Evolutionary conservation across 2,113 vertebrate genomes (phyloP).

Genomic region (Pipra filicauda): DNA sequence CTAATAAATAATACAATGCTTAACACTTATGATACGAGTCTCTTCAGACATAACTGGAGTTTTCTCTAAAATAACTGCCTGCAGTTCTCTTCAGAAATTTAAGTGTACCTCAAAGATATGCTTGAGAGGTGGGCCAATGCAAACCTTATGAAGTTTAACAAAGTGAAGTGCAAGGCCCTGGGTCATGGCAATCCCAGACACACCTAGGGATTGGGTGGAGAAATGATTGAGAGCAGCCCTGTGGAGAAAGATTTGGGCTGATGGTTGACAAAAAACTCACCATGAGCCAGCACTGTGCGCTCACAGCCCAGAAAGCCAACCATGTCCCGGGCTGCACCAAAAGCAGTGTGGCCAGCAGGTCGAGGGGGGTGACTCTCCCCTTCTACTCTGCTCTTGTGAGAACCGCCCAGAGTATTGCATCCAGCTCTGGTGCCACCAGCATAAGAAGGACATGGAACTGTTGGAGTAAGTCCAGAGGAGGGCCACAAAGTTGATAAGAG

Average conservation of each 20-base stretch:
- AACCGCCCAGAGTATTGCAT: not conserved
- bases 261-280: not conserved
- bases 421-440: not conserved
- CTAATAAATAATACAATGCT: not conserved
- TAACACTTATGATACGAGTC: not conserved
- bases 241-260: not conserved
- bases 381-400: not conserved
- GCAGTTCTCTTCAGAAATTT: not conserved
- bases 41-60: not conserved
- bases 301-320: not conserved
- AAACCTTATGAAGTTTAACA: not conserved
- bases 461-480: not conserved
- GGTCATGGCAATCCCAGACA: not conserved
- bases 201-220: not conserved
- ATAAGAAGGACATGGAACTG: not conserved
- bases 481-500: not conserved
- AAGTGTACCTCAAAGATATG: not conserved
- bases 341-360: not conserved
- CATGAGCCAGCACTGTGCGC: not conserved
- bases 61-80: not conserved
- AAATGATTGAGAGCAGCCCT: not conserved
- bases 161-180: not conserved
- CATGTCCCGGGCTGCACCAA: not conserved
- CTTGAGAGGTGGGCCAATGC: not conserved
- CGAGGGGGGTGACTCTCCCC: not conserved